Base-by-base conservation (phyloP, 2,113 vertebrate genomes). In the Madoqua kirkii region DNA sequence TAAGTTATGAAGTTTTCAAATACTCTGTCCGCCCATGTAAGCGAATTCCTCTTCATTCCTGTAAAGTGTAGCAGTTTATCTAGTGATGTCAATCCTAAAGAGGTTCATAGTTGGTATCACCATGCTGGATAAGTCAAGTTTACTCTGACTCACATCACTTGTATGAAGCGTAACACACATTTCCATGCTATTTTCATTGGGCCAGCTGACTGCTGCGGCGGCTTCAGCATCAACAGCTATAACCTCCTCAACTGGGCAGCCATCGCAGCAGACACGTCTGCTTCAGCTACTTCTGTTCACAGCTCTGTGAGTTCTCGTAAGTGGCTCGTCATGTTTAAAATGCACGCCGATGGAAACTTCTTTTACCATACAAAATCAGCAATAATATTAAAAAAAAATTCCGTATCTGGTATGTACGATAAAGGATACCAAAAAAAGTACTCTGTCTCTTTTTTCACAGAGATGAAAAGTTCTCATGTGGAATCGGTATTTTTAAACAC, bases 221-320 rank as follows among this genome's bases (percentile, higher is more conserved):
- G 36, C 13, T 64, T 67, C 7, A 87, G 17, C 50, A 84, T 5
- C 40, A 50, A 64, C 50, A 74, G 54, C 21, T 74, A 57, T 43
- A 93, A 95, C 67, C 40, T 52, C 71, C 36, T 87, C 31, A 54
- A 57, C 67, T 93, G 93, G 88, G 31, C 60, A 91, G 95, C 95
- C 23, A 40, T 48, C 45, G 4, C 36, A 78, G 90, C 3, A 36
- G 50, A 93, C 21, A 95, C 62, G 3, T 89, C 29, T 86, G 76
- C 67, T 82, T 93, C 33, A 96, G 7, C 19, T 76, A 92, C 84
- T 48, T 83, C 78, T 74, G 90, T 62, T 6, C 85, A 91, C 2
- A 74, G n/a, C 50, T 91, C 43, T 67, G 16, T 79, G 19, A 96
- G 93, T 94, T 82, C 64, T 81, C 45, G 81, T 27, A 92, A 74